phyloP scores from a whole-genome alignment of 53 echinoderm and acorn worm genomes.

The Astropecten irregularis region DNA sequence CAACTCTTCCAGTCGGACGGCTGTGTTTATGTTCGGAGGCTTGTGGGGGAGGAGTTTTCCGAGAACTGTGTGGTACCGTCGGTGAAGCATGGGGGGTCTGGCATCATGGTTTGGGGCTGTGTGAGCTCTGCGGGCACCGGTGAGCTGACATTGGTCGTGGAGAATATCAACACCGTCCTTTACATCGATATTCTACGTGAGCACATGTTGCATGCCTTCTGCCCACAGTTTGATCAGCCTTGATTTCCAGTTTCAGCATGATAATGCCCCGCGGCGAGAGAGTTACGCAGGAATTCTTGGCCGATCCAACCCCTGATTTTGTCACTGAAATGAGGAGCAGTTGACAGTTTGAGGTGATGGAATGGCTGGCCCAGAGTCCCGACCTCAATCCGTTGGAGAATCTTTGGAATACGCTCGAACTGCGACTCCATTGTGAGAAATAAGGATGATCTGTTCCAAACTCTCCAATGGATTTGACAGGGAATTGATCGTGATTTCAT shows the following conservation, averaged over 20 bases:
- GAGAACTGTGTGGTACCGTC: no score
- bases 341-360: no score
- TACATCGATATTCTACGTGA: neutral
- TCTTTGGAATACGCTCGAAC: slow-evolving; percentile 22
- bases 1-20: no score
- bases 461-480: slow-evolving; percentile 9
- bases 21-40: no score
- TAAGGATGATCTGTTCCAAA: neutral
- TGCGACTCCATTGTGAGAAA: neutral
- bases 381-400: slow-evolving; percentile 49
- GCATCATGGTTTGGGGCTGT: slow-evolving; percentile 20
- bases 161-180: neutral
- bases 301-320: slow-evolving; percentile 12
- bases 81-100: no score
- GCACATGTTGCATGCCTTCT: neutral
- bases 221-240: neutral
- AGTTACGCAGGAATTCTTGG: neutral
- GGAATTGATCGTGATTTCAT: slow-evolving; percentile 20
- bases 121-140: neutral
- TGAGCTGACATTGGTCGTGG: neutral
- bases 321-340: neutral
- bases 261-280: neutral
- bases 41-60: no score
- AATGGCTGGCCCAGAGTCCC: no score
- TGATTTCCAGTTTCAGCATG: neutral